Percentiles rank a stretch among this genome's conserved stretches.
Evolutionary conservation across 1,140 invertebrate species (phyloP).

Genomic region (Adoxophyes honmai): DNA sequence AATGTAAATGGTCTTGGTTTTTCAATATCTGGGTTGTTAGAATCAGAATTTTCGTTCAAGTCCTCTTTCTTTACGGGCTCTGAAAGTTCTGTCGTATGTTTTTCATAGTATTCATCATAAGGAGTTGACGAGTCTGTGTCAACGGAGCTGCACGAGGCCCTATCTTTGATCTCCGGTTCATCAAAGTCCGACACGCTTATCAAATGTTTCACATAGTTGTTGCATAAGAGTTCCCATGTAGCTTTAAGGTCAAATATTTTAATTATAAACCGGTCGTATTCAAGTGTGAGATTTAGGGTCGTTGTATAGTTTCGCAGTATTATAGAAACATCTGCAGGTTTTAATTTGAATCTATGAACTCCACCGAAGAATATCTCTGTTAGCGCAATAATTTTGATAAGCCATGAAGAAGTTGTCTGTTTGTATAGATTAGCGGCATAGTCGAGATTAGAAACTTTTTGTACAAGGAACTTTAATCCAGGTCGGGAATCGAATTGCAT

Average conservation of each 20-base stretch:
- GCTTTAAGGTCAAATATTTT: conserved; percentile 79
- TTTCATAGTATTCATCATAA: conserved; percentile 70
- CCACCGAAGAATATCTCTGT: conserved; percentile 88
- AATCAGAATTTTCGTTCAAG: conserved; percentile 31
- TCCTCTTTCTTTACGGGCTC: conserved; percentile 20
- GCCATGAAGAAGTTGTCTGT: conserved; percentile 94
- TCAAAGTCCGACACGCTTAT: conserved; percentile 65
- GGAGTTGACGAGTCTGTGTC: conserved; percentile 71
- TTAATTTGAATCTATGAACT: conserved; percentile 79
- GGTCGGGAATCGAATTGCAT: conserved; percentile 92
- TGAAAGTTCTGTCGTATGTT: conserved; percentile 30
- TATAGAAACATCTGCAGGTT: conserved; percentile 81
- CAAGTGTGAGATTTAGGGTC: conserved; percentile 73
- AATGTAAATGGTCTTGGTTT: conserved; percentile 72
- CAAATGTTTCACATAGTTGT: conserved; percentile 71
- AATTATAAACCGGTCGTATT: conserved; percentile 77
- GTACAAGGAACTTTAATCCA: conserved; percentile 94
- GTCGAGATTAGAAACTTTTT: conserved; percentile 93
- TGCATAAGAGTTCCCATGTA: conserved; percentile 79
- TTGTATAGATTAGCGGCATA: conserved; percentile 94
- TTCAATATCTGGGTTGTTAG: conserved; percentile 39
- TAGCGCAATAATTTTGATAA: conserved; percentile 91
- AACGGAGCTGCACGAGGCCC: conserved; percentile 62
- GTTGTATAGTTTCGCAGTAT: conserved; percentile 79
- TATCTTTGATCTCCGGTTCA: conserved; percentile 56